phyloP scores from a whole-genome alignment of 1,140 invertebrate species.

The Megalopta genalis region DNA sequence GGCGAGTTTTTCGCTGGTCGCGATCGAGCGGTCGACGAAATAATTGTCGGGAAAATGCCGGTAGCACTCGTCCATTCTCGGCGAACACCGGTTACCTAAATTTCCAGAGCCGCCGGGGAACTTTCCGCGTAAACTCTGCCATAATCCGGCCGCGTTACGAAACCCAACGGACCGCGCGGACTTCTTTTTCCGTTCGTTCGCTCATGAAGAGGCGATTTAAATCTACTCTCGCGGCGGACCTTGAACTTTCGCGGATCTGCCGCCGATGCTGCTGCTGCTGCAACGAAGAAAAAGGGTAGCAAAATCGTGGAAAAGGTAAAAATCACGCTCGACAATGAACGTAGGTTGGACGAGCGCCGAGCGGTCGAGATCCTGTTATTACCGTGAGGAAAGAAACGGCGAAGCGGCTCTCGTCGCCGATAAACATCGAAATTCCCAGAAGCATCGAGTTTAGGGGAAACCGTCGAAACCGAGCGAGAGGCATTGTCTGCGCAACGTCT shows the following conservation, averaged over 20 bases:
- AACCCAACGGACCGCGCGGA: not conserved
- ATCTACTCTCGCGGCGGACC: not conserved
- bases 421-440: not conserved
- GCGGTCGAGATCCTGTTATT: too few species aligned
- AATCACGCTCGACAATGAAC: not conserved
- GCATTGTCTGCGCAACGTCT: constrained; percentile 27
- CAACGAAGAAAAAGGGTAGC: not conserved
- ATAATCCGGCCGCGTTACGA: not conserved
- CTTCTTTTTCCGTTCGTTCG: not conserved
- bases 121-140: not conserved
- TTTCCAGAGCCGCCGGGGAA: not conserved
- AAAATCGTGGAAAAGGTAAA: not conserved
- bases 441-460: not conserved
- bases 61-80: too few species aligned
- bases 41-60: too few species aligned
- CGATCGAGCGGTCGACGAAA: too few species aligned
- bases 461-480: not conserved
- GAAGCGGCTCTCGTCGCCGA: too few species aligned
- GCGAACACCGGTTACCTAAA: not conserved
- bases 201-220: not conserved
- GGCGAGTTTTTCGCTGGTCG: not conserved
- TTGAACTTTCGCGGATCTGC: constrained; percentile 15
- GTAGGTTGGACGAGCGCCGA: too few species aligned
- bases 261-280: too few species aligned
- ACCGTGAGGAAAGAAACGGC: too few species aligned